Evolutionary conservation across 1,140 invertebrate species (phyloP).

Genomic region (Drosophila chauvacae): DNA sequence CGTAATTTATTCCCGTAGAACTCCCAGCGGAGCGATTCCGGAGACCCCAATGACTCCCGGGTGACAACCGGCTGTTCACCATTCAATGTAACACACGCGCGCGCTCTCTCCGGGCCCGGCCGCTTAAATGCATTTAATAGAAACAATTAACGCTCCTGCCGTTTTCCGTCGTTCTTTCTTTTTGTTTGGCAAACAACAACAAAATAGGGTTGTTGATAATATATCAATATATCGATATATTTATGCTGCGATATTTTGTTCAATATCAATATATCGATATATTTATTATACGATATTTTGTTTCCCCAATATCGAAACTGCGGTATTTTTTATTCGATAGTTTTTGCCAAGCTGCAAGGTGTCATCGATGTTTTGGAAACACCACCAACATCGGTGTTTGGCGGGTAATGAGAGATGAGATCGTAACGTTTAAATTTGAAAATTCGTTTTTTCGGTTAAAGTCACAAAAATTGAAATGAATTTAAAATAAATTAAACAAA

Average conservation of each 20-base stretch:
- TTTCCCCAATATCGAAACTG: no score
- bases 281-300: no score
- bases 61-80: slow-evolving; percentile 17
- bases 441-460: no score
- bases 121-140: slow-evolving; percentile 27
- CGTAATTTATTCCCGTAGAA: slow-evolving; percentile 16
- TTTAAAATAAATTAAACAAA: neutral
- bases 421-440: no score
- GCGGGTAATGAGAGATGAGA: no score
- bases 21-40: slow-evolving; percentile 30
- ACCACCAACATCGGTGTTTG: no score
- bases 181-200: slow-evolving; percentile 35
- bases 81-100: neutral
- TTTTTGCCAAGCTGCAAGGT: neutral
- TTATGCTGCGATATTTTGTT: no score
- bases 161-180: slow-evolving; percentile 3
- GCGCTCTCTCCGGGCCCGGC: slow-evolving; percentile 24
- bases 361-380: no score
- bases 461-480: no score
- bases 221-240: neutral
- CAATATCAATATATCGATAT: no score
- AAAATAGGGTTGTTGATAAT: slow-evolving; percentile 7
- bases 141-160: slow-evolving; percentile 13
- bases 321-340: no score
- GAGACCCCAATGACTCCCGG: slow-evolving; percentile 22